Evolutionary conservation across 2,888 invertebrate genomes (phyloP), one percentile per base, ranked within the genome.

Genomic region (Plebejus melissa): DNA sequence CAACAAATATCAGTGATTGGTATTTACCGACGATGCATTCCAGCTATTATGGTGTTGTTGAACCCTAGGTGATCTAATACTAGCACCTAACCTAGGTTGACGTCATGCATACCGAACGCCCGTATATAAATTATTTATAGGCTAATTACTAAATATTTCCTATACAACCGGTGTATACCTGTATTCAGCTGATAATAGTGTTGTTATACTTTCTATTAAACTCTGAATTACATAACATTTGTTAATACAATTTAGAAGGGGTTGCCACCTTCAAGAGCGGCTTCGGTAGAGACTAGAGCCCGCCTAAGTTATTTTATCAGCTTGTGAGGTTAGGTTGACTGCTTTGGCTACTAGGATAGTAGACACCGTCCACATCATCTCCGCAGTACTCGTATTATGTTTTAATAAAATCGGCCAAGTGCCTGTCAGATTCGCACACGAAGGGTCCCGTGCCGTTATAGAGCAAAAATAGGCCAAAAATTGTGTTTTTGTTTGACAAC

Each of bases 61-160:
- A 86, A 84, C 86, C 82, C 79, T 82, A 82, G 78, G 79, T 80
- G 77, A 80, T 80, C 77, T 81, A 79, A 81, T 82, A 82, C 75
- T 79, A 41, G 41, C 69, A 54, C 69, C 58, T 75, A 75, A 69
- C 58, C 36, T 57, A 71, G 58, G 70, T 41, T 75, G 70, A 75
- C 75, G 75, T 75, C 69, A 75, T 28, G 72, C 71, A 46, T 72
- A 50, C 72, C 72, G 72, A 36, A 1, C 70, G 41, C 72, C 72
- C 72, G 72, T 54, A 72, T 46, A 71, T 72, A 36, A 41, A 72
- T 50, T 72, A 72, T 72, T 72, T 50, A 72, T 54, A 50, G 28
- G 54, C 28, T 72, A 50, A 16, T 50, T 50, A 54, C 32, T 32
- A 13, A 72, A 54, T 72, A 72, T 71, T 71, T 71, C 46, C 72